Percentiles rank a stretch among this genome's conserved stretches.
These are phyloP conservation scores for Saturnia pavonia DNA, from an alignment of 2,888 invertebrate genomes.

Conservation along the genomic window DNA sequence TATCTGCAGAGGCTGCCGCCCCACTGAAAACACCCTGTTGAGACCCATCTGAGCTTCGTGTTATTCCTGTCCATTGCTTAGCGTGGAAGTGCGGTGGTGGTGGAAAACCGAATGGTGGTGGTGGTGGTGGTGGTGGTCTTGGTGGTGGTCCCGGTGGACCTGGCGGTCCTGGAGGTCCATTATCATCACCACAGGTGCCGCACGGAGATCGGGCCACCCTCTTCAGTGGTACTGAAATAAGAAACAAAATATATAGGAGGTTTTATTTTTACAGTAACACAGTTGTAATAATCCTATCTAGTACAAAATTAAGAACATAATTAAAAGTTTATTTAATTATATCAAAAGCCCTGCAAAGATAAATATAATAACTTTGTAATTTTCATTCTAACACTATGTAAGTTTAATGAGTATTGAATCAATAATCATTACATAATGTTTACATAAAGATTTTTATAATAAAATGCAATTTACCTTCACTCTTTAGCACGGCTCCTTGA, in stretches of 20 bases:
- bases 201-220: constrained; percentile 30
- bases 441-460: not conserved
- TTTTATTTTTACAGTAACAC: not conserved
- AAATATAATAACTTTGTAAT: not conserved
- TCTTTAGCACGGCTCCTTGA: constrained; percentile 32
- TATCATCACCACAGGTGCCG: constrained; percentile 25
- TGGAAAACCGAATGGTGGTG: constrained; percentile 20
- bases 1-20: constrained; percentile 37
- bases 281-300: not conserved
- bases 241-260: not conserved
- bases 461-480: constrained; percentile 29
- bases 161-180: not conserved
- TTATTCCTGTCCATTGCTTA: constrained; percentile 39
- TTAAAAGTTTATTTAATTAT: no score
- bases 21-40: constrained; percentile 41
- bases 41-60: constrained; percentile 31
- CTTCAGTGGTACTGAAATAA: constrained; percentile 25
- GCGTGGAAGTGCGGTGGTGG: constrained; percentile 33
- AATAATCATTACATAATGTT: no score
- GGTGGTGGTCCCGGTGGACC: constrained; percentile 12
- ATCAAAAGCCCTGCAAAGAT: no score
- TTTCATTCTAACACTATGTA: not conserved
- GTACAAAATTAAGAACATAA: no score
- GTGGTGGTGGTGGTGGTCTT: constrained; percentile 18
- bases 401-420: not conserved